Evolutionary conservation across 2,113 vertebrate genomes (phyloP).

Genomic region (Hiodon tergisus): DNA sequence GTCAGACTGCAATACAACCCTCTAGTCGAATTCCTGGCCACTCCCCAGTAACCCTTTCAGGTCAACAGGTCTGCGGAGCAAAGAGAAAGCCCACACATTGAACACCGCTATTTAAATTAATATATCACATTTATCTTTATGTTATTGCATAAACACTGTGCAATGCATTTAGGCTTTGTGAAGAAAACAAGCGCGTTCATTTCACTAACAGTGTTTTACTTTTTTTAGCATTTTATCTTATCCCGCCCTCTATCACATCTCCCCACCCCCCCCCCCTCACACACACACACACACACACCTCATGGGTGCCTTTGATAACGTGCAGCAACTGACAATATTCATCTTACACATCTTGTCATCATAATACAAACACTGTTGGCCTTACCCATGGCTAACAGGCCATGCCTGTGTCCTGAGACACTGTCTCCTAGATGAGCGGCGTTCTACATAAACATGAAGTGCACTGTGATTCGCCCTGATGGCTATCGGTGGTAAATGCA

Average conservation of each 20-base stretch:
- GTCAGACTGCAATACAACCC: slow-evolving; percentile 9
- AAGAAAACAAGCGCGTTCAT: too few relatives aligned
- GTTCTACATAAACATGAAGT: not conserved
- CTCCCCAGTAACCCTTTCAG: not conserved
- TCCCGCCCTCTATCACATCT: too few relatives aligned
- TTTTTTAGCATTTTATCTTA: too few relatives aligned
- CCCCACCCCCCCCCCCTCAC: too few relatives aligned
- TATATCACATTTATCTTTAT: not conserved
- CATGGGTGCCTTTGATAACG: too few relatives aligned
- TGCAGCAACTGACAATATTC: too few relatives aligned
- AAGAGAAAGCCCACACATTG: not conserved
- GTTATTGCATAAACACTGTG: not conserved
- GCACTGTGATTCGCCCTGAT: not conserved
- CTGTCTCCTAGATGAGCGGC: not conserved
- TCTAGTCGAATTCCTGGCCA: not conserved
- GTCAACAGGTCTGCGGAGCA: not conserved
- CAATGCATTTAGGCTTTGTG: not conserved
- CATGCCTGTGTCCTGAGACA: not conserved
- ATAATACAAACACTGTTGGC: too few relatives aligned
- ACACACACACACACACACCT: too few relatives aligned
- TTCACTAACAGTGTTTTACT: too few relatives aligned
- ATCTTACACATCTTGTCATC: too few relatives aligned
- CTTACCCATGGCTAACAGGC: too few relatives aligned
- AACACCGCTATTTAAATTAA: not conserved
- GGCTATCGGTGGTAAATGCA: not conserved